These are phyloP conservation scores for Ctenopoma kingsleyae DNA, from an alignment of 2,797 vertebrate species.

Conservation along the genomic window DNA sequence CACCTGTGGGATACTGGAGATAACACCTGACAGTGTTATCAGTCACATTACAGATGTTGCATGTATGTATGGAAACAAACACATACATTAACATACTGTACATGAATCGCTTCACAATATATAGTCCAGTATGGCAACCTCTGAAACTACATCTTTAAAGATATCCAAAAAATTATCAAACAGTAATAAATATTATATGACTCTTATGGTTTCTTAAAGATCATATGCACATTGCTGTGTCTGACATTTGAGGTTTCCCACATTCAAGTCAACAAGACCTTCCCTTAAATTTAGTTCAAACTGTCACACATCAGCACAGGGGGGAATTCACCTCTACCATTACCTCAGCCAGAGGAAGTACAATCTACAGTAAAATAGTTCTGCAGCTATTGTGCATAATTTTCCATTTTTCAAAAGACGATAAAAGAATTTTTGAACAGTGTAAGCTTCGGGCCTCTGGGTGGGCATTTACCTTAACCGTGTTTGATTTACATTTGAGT, in stretches of 20 bases:
- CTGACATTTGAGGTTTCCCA: not conserved
- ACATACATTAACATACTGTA: not conserved
- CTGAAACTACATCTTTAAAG: not conserved
- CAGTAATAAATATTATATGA: not conserved
- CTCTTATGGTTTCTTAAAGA: not conserved
- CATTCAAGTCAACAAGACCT: not conserved
- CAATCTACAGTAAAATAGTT: no score
- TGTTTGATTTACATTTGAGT: not conserved
- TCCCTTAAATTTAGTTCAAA: not conserved
- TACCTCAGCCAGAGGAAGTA: not conserved
- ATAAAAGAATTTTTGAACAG: not conserved
- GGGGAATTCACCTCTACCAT: not conserved
- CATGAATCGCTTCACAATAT: not conserved
- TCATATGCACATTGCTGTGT: not conserved
- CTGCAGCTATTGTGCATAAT: not conserved
- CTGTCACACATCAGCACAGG: not conserved
- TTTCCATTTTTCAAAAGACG: not conserved
- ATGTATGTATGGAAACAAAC: not conserved
- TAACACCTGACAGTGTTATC: slow-evolving; percentile 39
- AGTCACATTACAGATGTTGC: not conserved
- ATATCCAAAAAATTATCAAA: not conserved
- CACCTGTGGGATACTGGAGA: slow-evolving; percentile 47
- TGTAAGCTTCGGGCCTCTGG: not conserved
- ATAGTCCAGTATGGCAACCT: no score
- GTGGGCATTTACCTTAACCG: not conserved